These are phyloP conservation scores for Laothoe populi DNA, from an alignment of 2,888 invertebrate species.

Conservation along the genomic window DNA sequence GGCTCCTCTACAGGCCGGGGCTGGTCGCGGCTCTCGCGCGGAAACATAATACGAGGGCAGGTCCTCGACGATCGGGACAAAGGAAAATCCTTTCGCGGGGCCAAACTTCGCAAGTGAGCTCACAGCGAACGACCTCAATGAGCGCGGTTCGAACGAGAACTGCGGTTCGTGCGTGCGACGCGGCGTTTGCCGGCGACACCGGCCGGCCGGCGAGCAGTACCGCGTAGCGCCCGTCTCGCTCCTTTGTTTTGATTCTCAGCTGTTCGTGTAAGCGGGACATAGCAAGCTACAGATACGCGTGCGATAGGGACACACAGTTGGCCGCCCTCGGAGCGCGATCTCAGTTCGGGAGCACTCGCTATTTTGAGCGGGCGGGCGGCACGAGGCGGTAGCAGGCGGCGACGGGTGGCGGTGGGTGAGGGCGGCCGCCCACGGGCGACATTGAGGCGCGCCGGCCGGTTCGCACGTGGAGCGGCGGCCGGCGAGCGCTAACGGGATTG, in stretches of 20 bases:
- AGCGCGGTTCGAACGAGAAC: conserved; percentile 79
- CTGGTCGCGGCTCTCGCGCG: conserved; percentile 74
- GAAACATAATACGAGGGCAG: conserved; percentile 83
- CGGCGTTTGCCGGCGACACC: conserved; percentile 68
- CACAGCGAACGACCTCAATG: conserved; percentile 74
- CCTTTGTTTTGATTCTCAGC: conserved; percentile 85
- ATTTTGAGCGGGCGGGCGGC: conserved; percentile 66
- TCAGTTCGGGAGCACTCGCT: conserved; percentile 64
- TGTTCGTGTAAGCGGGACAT: conserved; percentile 71
- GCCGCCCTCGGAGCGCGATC: conserved; percentile 51
- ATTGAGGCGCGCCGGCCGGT: conserved; percentile 79
- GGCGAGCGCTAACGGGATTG: conserved; percentile 78
- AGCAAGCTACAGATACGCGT: conserved; percentile 49
- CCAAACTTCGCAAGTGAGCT: conserved; percentile 76
- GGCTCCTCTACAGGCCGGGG: conserved; percentile 80
- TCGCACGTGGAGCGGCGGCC: conserved; percentile 77
- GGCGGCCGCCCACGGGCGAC: conserved; percentile 78
- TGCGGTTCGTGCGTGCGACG: conserved; percentile 69
- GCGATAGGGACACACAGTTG: conserved; percentile 58
- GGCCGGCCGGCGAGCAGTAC: conserved; percentile 84
- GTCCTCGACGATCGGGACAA: conserved; percentile 81
- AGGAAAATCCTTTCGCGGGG: conserved; percentile 81
- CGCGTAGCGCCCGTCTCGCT: conserved; percentile 81
- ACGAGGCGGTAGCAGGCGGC: conserved; percentile 39
- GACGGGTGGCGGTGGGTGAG: conserved; percentile 39